A percentile compares a stretch with the other conserved stretches of the same genome.
Conservation (phyloP, 2,797 vertebrate genomes). For the Pristis pectinata region DNA sequence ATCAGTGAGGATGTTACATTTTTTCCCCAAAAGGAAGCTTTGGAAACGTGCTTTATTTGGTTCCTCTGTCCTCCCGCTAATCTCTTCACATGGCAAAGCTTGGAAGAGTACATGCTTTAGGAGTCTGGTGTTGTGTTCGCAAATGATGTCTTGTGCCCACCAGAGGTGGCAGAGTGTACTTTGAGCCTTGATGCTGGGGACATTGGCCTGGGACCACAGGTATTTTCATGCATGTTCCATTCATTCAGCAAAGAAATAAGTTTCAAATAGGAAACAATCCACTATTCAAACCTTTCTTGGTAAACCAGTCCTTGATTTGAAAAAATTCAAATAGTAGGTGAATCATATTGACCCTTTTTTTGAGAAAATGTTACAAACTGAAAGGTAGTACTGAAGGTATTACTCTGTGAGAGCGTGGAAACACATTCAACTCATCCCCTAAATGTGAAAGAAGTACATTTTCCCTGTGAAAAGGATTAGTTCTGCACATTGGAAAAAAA, state of each 20-base stretch:
- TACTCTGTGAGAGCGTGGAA: slow-evolving; percentile 41
- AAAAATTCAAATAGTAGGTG: slow-evolving; percentile 43
- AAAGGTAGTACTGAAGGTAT: slow-evolving; percentile 42
- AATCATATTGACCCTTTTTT: slow-evolving; percentile 41
- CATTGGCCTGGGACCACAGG: background rate
- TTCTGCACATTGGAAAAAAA: background rate
- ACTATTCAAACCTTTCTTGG: background rate
- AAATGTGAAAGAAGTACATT: background rate
- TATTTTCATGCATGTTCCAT: background rate
- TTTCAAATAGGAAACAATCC: background rate
- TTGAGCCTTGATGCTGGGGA: too few relatives aligned
- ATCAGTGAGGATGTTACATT: too few relatives aligned
- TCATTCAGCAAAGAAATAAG: background rate
- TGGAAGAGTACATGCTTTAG: too few relatives aligned
- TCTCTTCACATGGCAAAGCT: too few relatives aligned
- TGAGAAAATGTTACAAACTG: slow-evolving; percentile 40
- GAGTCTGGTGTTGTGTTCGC: too few relatives aligned
- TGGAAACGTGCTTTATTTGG: too few relatives aligned
- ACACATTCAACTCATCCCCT: background rate
- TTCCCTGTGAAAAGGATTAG: slow-evolving; percentile 13
- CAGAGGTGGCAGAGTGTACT: too few relatives aligned
- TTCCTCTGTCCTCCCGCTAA: too few relatives aligned
- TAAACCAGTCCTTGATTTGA: background rate
- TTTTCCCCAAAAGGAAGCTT: too few relatives aligned
- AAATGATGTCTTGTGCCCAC: too few relatives aligned